phyloP scores from a whole-genome alignment of 2,113 vertebrate species.

The Fregata magnificens region DNA sequence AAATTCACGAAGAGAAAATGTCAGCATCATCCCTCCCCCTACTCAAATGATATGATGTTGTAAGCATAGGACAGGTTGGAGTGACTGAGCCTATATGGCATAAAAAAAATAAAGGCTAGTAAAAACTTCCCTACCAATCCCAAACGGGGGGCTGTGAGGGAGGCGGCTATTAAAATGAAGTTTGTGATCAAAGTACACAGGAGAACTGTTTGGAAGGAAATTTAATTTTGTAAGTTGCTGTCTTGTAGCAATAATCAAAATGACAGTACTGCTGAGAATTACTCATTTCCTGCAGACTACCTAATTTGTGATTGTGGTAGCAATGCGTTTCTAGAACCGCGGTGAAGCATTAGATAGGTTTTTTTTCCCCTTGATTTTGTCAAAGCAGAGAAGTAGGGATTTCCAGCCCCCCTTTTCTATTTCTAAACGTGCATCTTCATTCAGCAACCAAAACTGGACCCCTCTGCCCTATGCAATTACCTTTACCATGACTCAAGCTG shows the following conservation, averaged over 20 bases:
- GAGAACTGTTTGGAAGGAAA: constrained; percentile 21
- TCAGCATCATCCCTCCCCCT: not conserved
- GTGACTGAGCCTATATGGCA: not conserved
- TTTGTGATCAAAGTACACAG: not conserved
- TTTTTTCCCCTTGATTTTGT: constrained; percentile 1
- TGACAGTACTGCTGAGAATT: constrained; percentile 44
- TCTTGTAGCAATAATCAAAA: constrained; percentile 54
- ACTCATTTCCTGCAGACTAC: constrained; percentile 25
- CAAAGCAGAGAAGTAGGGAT: not conserved
- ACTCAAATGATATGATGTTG: not conserved
- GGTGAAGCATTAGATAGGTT: not conserved
- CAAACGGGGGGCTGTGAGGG: not conserved
- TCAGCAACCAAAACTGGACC: constrained; percentile 37
- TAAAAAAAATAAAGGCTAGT: not conserved
- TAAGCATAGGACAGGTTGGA: not conserved
- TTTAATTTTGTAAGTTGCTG: constrained; percentile 41
- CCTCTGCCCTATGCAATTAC: constrained; percentile 52
- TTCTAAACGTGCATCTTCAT: constrained; percentile 11
- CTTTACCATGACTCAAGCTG: constrained; percentile 28
- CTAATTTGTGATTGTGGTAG: constrained; percentile 25
- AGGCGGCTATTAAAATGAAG: not conserved
- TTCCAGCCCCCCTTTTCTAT: not conserved
- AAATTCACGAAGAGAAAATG: not conserved
- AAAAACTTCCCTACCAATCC: not conserved
- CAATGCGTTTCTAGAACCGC: constrained; percentile 15